A percentile compares a stretch with the other conserved stretches of the same genome.
These are phyloP conservation scores for Antheraea pernyi DNA, from an alignment of 1,140 invertebrate genomes.

Conservation along the genomic window DNA sequence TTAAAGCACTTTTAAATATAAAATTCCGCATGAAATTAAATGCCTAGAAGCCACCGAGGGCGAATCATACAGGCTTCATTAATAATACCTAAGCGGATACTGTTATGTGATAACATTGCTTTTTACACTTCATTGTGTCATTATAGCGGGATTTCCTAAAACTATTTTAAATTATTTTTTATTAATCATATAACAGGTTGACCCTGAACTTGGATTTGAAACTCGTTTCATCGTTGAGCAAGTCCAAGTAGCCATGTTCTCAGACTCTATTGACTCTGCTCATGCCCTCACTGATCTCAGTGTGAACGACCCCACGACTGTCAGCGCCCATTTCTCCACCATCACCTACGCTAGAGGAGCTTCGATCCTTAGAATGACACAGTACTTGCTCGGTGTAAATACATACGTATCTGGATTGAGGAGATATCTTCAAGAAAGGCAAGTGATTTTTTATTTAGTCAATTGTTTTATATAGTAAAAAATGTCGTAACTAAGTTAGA, in stretches of 20 bases:
- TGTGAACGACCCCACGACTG: conserved; percentile 71
- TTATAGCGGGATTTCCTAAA: too few species aligned
- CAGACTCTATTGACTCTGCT: conserved; percentile 83
- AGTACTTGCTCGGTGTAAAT: conserved; percentile 82
- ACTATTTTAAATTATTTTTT: neutral
- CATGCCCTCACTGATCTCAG: conserved; percentile 80
- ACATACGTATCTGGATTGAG: conserved; percentile 82
- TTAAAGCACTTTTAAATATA: too few species aligned
- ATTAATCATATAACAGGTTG: conserved; percentile 45
- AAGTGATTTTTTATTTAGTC: neutral
- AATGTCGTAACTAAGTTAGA: too few species aligned
- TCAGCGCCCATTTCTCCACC: conserved; percentile 79
- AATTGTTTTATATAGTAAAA: too few species aligned
- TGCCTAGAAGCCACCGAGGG: too few species aligned
- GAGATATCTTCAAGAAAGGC: conserved; percentile 80
- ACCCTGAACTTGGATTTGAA: conserved; percentile 62
- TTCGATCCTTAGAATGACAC: conserved; percentile 87
- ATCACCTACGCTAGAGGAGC: conserved; percentile 85
- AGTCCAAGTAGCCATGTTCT: conserved; percentile 82
- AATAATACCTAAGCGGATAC: too few species aligned
- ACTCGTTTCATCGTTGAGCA: conserved; percentile 82
- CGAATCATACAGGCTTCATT: too few species aligned
- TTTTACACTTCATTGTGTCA: too few species aligned
- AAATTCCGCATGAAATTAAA: too few species aligned
- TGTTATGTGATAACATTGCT: too few species aligned